A percentile compares a stretch with the other conserved stretches of the same genome.
Evolutionary conservation across 2,888 invertebrate species (phyloP).

Genomic region (Apodemia duryi): DNA sequence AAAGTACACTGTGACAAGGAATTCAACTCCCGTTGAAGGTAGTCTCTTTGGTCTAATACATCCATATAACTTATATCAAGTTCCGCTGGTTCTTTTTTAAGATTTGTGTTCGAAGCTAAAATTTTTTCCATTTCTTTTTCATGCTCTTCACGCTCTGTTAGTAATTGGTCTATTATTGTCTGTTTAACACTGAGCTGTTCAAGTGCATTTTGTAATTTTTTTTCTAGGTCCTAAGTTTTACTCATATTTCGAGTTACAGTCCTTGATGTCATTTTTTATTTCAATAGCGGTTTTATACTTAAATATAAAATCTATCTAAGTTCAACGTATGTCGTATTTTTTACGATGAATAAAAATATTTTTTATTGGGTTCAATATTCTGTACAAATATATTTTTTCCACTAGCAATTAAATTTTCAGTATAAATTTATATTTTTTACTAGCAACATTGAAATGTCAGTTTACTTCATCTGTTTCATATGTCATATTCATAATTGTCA

Average conservation of each 20-base stretch:
- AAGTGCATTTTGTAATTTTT: neutral
- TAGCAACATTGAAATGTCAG: too few relatives aligned
- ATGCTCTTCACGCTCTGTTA: constrained; percentile 3
- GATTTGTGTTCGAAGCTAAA: neutral
- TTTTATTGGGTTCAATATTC: too few relatives aligned
- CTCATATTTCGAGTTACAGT: constrained; percentile 1
- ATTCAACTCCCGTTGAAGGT: neutral
- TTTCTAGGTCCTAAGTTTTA: neutral
- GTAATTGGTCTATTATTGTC: neutral
- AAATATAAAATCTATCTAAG: too few relatives aligned
- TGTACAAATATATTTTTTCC: too few relatives aligned
- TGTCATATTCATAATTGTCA: too few relatives aligned
- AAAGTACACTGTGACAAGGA: neutral
- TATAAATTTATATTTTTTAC: too few relatives aligned
- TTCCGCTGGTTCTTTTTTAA: neutral
- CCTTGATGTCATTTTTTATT: neutral
- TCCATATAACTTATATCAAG: neutral
- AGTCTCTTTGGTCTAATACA: constrained; percentile 1
- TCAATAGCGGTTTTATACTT: too few relatives aligned
- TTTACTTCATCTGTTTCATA: too few relatives aligned
- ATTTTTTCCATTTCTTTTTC: constrained; percentile 1
- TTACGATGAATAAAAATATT: too few relatives aligned
- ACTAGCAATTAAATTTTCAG: too few relatives aligned
- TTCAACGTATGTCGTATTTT: too few relatives aligned
- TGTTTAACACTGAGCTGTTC: neutral